Evolutionary conservation across 1,140 invertebrate species (phyloP).

Genomic region (Leptinotarsa lineolata): DNA sequence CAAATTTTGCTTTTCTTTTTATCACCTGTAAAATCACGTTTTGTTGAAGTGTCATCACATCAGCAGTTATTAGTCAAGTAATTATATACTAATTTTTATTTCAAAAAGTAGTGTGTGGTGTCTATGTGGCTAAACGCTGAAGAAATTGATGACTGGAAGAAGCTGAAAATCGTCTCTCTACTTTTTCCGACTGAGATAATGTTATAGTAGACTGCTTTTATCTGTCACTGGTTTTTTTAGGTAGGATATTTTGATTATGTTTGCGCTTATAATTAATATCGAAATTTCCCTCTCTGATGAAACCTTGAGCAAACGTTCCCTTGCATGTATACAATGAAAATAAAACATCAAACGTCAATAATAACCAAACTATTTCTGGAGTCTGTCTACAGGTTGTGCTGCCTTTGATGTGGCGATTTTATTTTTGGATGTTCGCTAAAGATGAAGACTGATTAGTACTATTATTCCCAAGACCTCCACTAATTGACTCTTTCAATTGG

Average conservation of each 20-base stretch:
- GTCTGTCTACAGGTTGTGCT: too few species aligned
- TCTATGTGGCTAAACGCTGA: constrained; percentile 1
- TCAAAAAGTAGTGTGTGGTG: not conserved
- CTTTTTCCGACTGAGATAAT: not conserved
- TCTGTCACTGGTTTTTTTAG: not conserved
- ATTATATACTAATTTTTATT: not conserved
- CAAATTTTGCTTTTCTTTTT: not conserved
- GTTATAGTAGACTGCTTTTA: not conserved
- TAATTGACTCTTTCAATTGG: constrained; percentile 30
- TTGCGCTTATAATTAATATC: not conserved
- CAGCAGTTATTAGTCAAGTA: not conserved
- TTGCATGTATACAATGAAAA: too few species aligned
- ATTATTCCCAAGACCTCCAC: not conserved
- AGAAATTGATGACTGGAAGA: constrained; percentile 8
- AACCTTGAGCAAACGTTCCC: not conserved
- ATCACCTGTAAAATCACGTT: constrained; percentile 12
- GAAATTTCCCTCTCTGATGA: not conserved
- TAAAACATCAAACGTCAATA: too few species aligned
- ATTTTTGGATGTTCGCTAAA: not conserved
- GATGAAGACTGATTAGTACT: not conserved
- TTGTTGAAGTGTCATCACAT: constrained; percentile 7
- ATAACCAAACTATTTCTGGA: too few species aligned
- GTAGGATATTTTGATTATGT: constrained; percentile 7
- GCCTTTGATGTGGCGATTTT: not conserved
- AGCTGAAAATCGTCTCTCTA: not conserved